Evolutionary conservation across 2,888 invertebrate species (phyloP).

Genomic region (Eulithis testata): DNA sequence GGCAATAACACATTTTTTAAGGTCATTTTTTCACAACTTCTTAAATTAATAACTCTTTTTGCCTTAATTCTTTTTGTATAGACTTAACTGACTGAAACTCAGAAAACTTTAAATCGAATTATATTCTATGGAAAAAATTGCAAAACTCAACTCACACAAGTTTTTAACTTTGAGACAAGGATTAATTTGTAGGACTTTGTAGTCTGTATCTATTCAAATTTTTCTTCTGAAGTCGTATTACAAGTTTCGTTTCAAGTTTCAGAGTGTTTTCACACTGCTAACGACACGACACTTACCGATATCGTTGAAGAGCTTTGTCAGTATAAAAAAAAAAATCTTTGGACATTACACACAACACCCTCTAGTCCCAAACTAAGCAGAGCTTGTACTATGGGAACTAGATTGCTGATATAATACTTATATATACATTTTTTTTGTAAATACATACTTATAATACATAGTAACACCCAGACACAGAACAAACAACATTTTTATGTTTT

Average conservation of each 20-base stretch:
- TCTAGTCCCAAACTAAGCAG: no score
- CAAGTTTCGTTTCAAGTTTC: neutral
- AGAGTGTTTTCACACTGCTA: neutral
- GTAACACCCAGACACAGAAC: no score
- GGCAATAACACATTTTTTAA: conserved; percentile 13
- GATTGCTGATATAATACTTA: no score
- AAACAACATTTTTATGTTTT: no score
- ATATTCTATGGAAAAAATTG: conserved; percentile 11
- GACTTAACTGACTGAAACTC: conserved; percentile 6
- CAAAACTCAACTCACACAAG: conserved; percentile 18
- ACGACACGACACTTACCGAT: no score
- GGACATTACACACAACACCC: no score
- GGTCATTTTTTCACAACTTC: no score
- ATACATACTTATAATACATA: no score
- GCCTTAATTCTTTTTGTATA: conserved; percentile 17
- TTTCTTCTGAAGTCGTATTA: conserved; percentile 18
- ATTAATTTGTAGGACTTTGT: conserved; percentile 24
- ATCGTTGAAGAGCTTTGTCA: no score
- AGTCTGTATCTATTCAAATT: conserved; percentile 24
- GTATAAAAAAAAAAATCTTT: no score
- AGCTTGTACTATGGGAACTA: no score
- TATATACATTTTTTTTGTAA: no score
- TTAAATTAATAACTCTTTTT: conserved; percentile 9
- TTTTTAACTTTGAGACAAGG: conserved; percentile 23
- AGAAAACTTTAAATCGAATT: conserved; percentile 16